A percentile compares a stretch with the other conserved stretches of the same genome.
These are phyloP conservation scores for Halictus rubicundus DNA, from an alignment of 1,140 invertebrate species.

Conservation along the genomic window DNA sequence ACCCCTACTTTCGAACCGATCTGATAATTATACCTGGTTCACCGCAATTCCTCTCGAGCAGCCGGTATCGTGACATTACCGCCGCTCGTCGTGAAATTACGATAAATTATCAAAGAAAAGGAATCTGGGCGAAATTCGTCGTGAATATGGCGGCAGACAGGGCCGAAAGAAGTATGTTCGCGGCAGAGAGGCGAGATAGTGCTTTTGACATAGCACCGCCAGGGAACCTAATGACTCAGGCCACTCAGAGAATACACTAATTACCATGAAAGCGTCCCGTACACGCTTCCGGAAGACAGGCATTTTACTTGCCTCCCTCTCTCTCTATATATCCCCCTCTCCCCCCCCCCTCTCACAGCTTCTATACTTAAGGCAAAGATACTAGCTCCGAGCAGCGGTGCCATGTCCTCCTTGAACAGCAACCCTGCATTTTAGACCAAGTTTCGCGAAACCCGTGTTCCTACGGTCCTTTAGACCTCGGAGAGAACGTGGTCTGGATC, in stretches of 20 bases:
- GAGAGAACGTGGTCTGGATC: background rate
- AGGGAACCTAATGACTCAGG: constrained; percentile 64
- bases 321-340: background rate
- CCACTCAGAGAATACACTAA: constrained; percentile 68
- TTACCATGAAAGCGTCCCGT: constrained; percentile 65
- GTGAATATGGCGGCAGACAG: constrained; percentile 4
- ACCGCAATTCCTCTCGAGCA: too few species aligned
- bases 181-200: constrained; percentile 46
- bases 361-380: constrained; percentile 46
- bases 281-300: constrained; percentile 62
- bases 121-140: background rate
- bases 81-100: background rate
- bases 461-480: constrained; percentile 22
- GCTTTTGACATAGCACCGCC: constrained; percentile 57
- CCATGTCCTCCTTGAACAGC: constrained; percentile 31
- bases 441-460: constrained; percentile 15
- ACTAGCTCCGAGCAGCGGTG: constrained; percentile 24
- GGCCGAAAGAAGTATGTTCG: constrained; percentile 18
- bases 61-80: background rate
- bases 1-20: too few species aligned
- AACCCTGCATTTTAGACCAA: constrained; percentile 34
- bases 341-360: constrained; percentile 1
- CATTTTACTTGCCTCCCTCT: constrained; percentile 49
- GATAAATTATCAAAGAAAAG: constrained; percentile 28
- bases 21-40: too few species aligned